A percentile compares a stretch with the other conserved stretches of the same genome.
Conservation (phyloP, 2,113 vertebrate genomes). For the Ardeotis arabs region DNA sequence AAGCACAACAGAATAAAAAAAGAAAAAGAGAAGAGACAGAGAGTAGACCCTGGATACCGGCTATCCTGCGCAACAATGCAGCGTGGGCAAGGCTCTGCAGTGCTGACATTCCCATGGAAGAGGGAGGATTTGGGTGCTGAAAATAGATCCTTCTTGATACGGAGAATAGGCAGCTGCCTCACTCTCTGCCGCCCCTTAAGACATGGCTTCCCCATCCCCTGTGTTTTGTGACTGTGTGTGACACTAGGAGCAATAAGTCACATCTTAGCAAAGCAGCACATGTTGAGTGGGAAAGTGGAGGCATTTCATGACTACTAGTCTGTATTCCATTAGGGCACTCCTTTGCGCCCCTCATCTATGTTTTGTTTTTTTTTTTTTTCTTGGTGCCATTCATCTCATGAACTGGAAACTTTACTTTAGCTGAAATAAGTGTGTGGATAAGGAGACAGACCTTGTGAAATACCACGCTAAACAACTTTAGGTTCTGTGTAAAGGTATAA, state of each 20-base stretch:
- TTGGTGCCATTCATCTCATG: background rate
- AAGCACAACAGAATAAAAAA: background rate
- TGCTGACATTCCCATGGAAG: background rate
- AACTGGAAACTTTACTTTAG: background rate
- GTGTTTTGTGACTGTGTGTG: background rate
- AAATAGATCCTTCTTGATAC: slow-evolving; percentile 27
- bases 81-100: background rate
- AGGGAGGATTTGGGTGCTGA: background rate
- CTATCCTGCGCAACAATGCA: background rate
- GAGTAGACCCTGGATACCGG: background rate
- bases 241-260: background rate
- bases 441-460: background rate
- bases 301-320: background rate
- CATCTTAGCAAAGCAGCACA: background rate
- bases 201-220: background rate
- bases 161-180: background rate
- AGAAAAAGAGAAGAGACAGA: background rate
- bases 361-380: background rate
- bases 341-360: background rate
- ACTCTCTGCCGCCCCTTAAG: background rate
- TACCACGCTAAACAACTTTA: background rate
- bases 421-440: background rate
- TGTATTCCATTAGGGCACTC: background rate
- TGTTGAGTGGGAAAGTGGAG: background rate
- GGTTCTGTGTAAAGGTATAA: background rate